Conservation (phyloP, 2,888 invertebrate species). For the Dicranocentrus wangi region DNA sequence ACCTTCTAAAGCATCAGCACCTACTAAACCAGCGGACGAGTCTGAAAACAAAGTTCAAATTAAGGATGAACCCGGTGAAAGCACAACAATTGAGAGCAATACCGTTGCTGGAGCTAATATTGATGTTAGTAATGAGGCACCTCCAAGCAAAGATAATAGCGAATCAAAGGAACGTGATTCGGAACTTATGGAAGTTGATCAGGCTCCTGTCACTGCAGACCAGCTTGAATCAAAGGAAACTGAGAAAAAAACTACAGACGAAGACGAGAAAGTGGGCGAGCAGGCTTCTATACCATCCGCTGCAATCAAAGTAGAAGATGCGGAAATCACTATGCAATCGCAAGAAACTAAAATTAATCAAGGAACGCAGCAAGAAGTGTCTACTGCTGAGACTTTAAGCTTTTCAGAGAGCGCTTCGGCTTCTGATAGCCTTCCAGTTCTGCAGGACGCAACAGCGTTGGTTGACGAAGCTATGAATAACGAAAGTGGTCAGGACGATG, state of each 20-base stretch:
- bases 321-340: too few relatives aligned
- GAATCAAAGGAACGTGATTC: neutral
- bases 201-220: too few relatives aligned
- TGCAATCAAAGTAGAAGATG: slow-evolving; percentile 2
- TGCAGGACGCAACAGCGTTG: slow-evolving; percentile 22
- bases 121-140: too few relatives aligned
- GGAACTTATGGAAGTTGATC: neutral
- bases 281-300: neutral
- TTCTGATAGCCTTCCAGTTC: slow-evolving; percentile 13
- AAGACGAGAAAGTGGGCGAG: neutral
- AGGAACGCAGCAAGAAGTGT: too few relatives aligned
- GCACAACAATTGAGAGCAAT: too few relatives aligned
- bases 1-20: neutral
- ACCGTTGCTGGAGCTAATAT: too few relatives aligned
- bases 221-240: too few relatives aligned
- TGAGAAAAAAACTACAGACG: neutral
- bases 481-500: slow-evolving; percentile 45
- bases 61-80: slow-evolving; percentile 13
- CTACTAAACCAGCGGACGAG: slow-evolving; percentile 2
- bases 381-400: too few relatives aligned
- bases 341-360: too few relatives aligned
- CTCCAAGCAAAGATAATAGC: too few relatives aligned
- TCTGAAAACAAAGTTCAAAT: neutral
- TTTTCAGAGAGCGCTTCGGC: neutral
- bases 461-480: slow-evolving; percentile 16